Evolutionary conservation across 2,888 invertebrate species (phyloP).

Genomic region (Cantharis lateralis): DNA sequence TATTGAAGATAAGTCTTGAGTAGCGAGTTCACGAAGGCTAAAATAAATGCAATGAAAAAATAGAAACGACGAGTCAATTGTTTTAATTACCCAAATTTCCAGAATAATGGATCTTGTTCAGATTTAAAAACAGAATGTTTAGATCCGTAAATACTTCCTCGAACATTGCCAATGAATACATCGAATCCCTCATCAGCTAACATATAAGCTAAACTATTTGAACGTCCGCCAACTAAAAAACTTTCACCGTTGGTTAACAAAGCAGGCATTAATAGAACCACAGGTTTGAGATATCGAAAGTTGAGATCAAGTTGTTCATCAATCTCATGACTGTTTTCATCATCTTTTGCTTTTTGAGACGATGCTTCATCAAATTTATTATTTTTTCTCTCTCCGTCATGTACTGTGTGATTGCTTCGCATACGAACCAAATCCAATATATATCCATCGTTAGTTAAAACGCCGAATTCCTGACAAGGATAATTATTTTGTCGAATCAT

Average conservation of each 20-base stretch:
- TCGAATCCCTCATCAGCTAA: slow-evolving; percentile 58
- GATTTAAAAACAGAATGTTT: slow-evolving; percentile 54
- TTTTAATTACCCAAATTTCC: slow-evolving; percentile 52
- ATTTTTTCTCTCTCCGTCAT: background rate
- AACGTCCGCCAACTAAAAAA: slow-evolving; percentile 71
- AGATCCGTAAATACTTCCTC: slow-evolving; percentile 63
- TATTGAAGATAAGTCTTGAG: slow-evolving; percentile 75
- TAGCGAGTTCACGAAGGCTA: slow-evolving; percentile 79
- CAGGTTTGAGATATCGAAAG: slow-evolving; percentile 49
- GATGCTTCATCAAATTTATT: background rate
- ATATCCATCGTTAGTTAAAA: slow-evolving; percentile 57
- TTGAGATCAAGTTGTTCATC: background rate
- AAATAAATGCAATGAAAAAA: slow-evolving; percentile 37
- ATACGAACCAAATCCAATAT: slow-evolving; percentile 51
- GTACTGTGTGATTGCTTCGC: slow-evolving; percentile 27
- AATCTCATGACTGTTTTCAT: too few relatives aligned
- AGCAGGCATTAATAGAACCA: slow-evolving; percentile 76
- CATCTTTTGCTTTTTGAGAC: too few relatives aligned
- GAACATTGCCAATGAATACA: slow-evolving; percentile 65
- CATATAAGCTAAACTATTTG: slow-evolving; percentile 58
- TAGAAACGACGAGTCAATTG: background rate
- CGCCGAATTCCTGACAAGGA: slow-evolving; percentile 51
- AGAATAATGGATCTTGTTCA: slow-evolving; percentile 48
- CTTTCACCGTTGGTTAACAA: slow-evolving; percentile 73
- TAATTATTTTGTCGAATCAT: slow-evolving; percentile 52